Conservation (phyloP, 2,888 invertebrate genomes). For the Pteria penguin region DNA sequence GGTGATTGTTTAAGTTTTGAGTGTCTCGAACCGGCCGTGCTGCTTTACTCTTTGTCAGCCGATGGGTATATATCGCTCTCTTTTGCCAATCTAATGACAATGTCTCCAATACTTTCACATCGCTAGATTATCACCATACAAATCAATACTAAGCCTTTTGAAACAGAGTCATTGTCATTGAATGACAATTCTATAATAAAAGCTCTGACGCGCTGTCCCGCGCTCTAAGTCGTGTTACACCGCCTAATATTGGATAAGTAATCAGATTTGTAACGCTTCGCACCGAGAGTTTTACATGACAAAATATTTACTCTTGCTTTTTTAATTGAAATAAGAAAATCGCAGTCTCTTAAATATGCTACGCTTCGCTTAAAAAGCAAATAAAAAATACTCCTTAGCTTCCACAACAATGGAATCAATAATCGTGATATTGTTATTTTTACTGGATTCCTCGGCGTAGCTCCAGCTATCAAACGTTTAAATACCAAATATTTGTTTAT, state of each 20-base stretch:
- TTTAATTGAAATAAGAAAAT: constrained; percentile 2
- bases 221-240: constrained; percentile 19
- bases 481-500: constrained; percentile 14
- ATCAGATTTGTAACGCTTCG: constrained; percentile 41
- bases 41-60: background rate
- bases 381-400: background rate
- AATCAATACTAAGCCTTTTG: constrained; percentile 62
- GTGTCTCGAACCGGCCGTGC: background rate
- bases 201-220: constrained; percentile 23
- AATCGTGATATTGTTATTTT: background rate
- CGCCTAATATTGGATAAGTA: constrained; percentile 17
- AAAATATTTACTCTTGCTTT: constrained; percentile 15
- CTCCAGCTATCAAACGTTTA: constrained; percentile 2
- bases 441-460: background rate
- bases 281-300: too few relatives aligned
- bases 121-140: constrained; percentile 57
- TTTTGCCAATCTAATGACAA: background rate
- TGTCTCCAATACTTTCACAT: constrained; percentile 45
- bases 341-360: background rate
- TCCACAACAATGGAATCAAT: background rate
- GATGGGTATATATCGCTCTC: constrained; percentile 7
- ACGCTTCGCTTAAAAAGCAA: background rate
- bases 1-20: background rate
- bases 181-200: constrained; percentile 57
- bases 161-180: constrained; percentile 63